A percentile compares a stretch with the other conserved stretches of the same genome.
Conservation (phyloP, 2,888 invertebrate species). For the Euplexia lucipara region DNA sequence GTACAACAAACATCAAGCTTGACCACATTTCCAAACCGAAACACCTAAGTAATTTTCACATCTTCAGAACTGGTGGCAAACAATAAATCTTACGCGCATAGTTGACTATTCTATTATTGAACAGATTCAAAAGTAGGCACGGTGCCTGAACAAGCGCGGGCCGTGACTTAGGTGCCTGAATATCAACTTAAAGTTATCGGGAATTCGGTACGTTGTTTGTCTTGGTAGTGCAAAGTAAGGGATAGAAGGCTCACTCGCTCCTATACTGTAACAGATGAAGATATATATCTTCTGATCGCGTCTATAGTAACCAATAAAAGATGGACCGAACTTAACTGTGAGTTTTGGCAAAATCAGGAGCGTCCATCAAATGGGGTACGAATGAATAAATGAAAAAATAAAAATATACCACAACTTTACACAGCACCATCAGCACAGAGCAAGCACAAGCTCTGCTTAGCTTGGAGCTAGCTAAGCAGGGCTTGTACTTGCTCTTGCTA, state of each 20-base stretch:
- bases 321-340: too few species aligned
- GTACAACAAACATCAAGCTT: not conserved
- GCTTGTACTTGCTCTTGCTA: too few species aligned
- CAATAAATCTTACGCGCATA: slow-evolving; percentile 14
- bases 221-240: not conserved
- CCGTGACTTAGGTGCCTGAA: slow-evolving; percentile 40
- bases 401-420: too few species aligned
- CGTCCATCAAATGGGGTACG: too few species aligned
- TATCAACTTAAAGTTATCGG: slow-evolving; percentile 51
- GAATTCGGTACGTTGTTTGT: slow-evolving; percentile 48
- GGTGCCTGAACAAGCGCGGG: slow-evolving; percentile 40
- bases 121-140: slow-evolving; percentile 12
- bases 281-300: too few species aligned
- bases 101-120: slow-evolving; percentile 37
- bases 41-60: slow-evolving; percentile 22
- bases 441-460: too few species aligned
- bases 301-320: too few species aligned
- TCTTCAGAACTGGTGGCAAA: slow-evolving; percentile 7
- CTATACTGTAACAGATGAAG: not conserved
- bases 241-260: slow-evolving; percentile 12
- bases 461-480: too few species aligned
- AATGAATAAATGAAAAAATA: too few species aligned
- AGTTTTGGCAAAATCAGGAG: too few species aligned
- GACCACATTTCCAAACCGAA: slow-evolving; percentile 1
- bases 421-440: too few species aligned